Conservation (phyloP, 2,113 vertebrate species). For the Cyanistes caeruleus region DNA sequence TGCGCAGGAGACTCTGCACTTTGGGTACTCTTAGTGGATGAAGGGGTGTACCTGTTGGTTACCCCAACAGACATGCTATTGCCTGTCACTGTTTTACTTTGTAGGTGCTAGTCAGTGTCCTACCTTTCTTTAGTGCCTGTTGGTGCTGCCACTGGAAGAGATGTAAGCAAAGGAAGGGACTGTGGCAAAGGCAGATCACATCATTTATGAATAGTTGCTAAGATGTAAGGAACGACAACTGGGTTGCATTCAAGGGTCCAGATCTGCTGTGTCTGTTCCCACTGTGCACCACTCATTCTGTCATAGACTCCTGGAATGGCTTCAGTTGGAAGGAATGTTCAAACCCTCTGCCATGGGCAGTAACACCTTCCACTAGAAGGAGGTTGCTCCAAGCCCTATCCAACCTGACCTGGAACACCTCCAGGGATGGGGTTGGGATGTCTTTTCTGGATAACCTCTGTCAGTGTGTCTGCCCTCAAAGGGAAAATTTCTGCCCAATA, state of each 20-base stretch:
- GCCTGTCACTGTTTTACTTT: not conserved
- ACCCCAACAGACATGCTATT: not conserved
- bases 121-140: not conserved
- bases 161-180: not conserved
- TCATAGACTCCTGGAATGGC: not conserved
- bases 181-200: not conserved
- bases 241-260: not conserved
- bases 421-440: not conserved
- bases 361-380: not conserved
- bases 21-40: too few species aligned
- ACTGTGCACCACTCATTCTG: not conserved
- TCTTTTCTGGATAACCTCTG: not conserved
- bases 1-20: not conserved
- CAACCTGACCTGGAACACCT: not conserved
- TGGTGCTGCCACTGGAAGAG: not conserved
- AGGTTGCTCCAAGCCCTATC: not conserved
- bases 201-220: not conserved
- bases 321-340: not conserved
- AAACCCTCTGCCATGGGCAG: not conserved
- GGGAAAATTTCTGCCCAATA: not conserved
- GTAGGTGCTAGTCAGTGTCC: not conserved
- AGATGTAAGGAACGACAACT: not conserved
- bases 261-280: not conserved
- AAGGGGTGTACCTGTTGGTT: not conserved
- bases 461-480: not conserved